Percentiles rank a stretch among this genome's conserved stretches.
Conservation (phyloP, 2,888 invertebrate genomes). For the Amphiduros pacificus region DNA sequence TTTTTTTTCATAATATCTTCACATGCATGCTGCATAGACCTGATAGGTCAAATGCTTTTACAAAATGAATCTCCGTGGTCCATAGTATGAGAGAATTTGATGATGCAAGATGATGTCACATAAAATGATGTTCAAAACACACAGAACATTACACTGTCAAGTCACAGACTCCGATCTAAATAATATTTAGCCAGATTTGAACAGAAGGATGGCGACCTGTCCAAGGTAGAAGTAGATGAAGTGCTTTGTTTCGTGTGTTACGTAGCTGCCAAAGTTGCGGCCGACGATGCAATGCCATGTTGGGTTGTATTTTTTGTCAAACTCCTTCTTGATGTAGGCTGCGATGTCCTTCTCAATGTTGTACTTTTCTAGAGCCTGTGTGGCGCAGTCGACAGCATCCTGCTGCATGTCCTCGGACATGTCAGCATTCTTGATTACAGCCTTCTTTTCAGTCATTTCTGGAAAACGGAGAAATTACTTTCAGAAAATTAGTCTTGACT, state of each 20-base stretch:
- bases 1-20: too few species aligned
- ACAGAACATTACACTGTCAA: too few species aligned
- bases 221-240: conserved; percentile 99
- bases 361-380: conserved; percentile 96
- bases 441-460: conserved; percentile 67
- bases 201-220: conserved; percentile 96
- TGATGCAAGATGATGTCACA: too few species aligned
- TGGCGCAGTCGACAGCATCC: conserved; percentile 98
- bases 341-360: conserved; percentile 99
- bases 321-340: conserved; percentile 98
- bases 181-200: conserved; percentile 90
- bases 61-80: too few species aligned
- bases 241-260: conserved; percentile 98
- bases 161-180: too few species aligned
- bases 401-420: conserved; percentile 99
- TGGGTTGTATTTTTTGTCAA: conserved; percentile 99
- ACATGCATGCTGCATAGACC: too few species aligned
- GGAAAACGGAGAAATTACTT: not conserved
- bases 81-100: too few species aligned
- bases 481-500: too few species aligned
- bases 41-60: too few species aligned
- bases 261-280: conserved; percentile 97
- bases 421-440: conserved; percentile 99
- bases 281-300: conserved; percentile 99
- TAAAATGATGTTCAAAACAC: too few species aligned